These are phyloP conservation scores for Aurelia aurita DNA, from an alignment of 30 jellyfish, hydroid and myxozoan genomes.

Conservation along the genomic window DNA sequence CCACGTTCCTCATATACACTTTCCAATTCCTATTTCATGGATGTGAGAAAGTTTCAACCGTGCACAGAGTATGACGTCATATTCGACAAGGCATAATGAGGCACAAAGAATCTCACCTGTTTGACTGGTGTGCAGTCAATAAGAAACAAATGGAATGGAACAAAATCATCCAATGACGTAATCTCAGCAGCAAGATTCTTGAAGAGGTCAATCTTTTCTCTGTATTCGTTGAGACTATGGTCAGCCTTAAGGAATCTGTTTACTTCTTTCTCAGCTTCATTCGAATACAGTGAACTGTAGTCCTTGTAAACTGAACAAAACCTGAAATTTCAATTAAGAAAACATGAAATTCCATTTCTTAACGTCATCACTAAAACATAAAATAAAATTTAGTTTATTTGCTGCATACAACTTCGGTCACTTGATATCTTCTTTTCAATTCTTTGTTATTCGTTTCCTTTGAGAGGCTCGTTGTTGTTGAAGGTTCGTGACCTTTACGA, in stretches of 20 bases:
- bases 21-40: too few relatives aligned
- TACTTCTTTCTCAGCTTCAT: conserved; percentile 53
- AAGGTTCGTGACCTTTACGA: too few relatives aligned
- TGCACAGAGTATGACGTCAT: too few relatives aligned
- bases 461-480: too few relatives aligned
- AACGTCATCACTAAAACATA: too few relatives aligned
- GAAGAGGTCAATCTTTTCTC: conserved; percentile 59
- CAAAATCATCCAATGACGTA: conserved; percentile 68
- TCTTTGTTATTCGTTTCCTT: too few relatives aligned
- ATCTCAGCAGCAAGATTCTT: conserved; percentile 64
- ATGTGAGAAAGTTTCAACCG: too few relatives aligned
- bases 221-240: conserved; percentile 60
- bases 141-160: conserved; percentile 68
- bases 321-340: conserved; percentile 2
- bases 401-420: too few relatives aligned
- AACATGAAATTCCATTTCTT: neutral
- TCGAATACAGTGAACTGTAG: conserved; percentile 47
- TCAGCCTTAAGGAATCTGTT: conserved; percentile 36
- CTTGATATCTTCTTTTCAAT: too few relatives aligned
- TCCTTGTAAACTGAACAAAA: conserved; percentile 58
- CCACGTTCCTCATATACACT: too few relatives aligned
- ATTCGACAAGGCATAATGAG: too few relatives aligned
- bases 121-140: conserved; percentile 69
- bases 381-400: too few relatives aligned
- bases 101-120: conserved; percentile 18